phyloP scores from a whole-genome alignment of 1,140 invertebrate genomes.

The Lordiphosa clarofinis region DNA sequence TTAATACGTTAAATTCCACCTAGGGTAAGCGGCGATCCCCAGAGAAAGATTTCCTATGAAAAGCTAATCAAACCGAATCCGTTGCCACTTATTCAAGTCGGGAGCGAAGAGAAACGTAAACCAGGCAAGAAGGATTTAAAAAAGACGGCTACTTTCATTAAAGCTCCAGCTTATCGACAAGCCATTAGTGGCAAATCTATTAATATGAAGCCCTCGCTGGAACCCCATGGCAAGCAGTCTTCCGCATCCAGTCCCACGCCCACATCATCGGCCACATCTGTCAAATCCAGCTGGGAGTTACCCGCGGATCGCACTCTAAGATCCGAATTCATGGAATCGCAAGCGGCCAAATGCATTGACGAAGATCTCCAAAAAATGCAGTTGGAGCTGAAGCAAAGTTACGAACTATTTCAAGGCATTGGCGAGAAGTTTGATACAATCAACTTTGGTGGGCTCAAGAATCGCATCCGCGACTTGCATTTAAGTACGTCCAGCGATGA shows the following conservation, averaged over 20 bases:
- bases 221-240: not conserved
- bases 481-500: constrained; percentile 38
- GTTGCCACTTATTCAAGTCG: constrained; percentile 18
- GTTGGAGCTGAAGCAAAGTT: constrained; percentile 55
- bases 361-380: constrained; percentile 67
- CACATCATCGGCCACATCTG: constrained; percentile 14
- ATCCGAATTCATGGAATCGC: constrained; percentile 39
- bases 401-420: constrained; percentile 64
- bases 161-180: constrained; percentile 11
- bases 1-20: not conserved
- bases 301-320: constrained; percentile 13
- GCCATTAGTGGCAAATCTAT: constrained; percentile 30
- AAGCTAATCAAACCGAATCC: constrained; percentile 45
- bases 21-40: constrained; percentile 32
- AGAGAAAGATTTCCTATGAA: constrained; percentile 32
- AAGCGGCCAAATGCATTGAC: constrained; percentile 42
- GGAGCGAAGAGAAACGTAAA: constrained; percentile 1
- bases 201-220: constrained; percentile 21
- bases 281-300: constrained; percentile 1
- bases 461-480: constrained; percentile 63
- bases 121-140: not conserved
- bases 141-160: constrained; percentile 3
- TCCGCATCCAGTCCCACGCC: not conserved
- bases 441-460: constrained; percentile 50
- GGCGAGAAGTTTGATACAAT: constrained; percentile 62